phyloP scores from a whole-genome alignment of 2,113 vertebrate genomes.

The Heterotis niloticus region DNA sequence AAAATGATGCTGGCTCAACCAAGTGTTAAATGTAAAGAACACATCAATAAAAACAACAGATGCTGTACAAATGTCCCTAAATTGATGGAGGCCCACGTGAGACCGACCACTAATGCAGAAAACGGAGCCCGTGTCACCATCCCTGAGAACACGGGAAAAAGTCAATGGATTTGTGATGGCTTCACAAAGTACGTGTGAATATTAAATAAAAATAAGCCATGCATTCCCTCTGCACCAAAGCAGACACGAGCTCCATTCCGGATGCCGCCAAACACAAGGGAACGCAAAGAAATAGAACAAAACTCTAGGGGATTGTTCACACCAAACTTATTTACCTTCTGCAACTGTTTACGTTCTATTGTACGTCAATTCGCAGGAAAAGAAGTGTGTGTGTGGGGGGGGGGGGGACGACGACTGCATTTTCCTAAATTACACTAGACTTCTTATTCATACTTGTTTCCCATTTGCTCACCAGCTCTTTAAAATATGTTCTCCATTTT shows the following conservation, averaged over 20 bases:
- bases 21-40: neutral
- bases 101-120: no score
- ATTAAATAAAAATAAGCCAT: neutral
- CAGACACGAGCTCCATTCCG: constrained; percentile 5
- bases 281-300: constrained; percentile 8
- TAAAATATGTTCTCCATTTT: neutral
- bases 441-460: neutral
- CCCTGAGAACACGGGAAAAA: neutral
- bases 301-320: constrained; percentile 17
- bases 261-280: constrained; percentile 3
- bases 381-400: neutral
- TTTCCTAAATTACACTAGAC: constrained; percentile 13
- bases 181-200: neutral
- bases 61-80: no score
- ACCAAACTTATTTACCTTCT: constrained; percentile 14
- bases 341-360: constrained; percentile 8
- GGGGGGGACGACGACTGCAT: no score
- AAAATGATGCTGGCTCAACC: neutral
- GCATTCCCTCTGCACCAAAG: neutral
- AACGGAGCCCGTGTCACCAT: neutral
- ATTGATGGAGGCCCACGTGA: no score
- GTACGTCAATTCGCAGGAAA: constrained; percentile 1
- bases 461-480: constrained; percentile 1
- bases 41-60: no score
- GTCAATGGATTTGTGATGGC: neutral